These are phyloP conservation scores for Alloplasta piceator DNA, from an alignment of 2,888 invertebrate genomes.

Conservation along the genomic window DNA sequence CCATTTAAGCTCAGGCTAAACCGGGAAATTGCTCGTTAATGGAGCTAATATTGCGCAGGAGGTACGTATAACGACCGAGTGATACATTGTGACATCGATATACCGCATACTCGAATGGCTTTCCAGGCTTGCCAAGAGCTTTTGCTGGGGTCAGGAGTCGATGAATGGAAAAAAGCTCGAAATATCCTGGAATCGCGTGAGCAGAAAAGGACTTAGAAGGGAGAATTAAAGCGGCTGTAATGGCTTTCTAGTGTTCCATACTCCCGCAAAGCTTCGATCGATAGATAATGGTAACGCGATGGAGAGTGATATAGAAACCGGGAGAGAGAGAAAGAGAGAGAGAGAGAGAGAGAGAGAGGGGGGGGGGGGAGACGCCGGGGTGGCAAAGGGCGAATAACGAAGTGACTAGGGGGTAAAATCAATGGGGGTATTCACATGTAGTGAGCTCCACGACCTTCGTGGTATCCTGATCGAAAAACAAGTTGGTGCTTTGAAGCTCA, in stretches of 20 bases:
- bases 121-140: conserved; percentile 25
- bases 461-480: conserved; percentile 78
- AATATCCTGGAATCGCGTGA: not conserved
- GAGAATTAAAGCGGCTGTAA: not conserved
- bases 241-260: conserved; percentile 21
- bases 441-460: conserved; percentile 66
- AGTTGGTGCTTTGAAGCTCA: conserved; percentile 80
- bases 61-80: not conserved
- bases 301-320: not conserved
- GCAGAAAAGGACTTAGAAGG: not conserved
- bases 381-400: conserved; percentile 20
- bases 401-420: not conserved
- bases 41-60: conserved; percentile 19
- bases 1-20: conserved; percentile 66
- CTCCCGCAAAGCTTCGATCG: conserved; percentile 3
- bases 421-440: not conserved
- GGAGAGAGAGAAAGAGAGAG: conserved; percentile 18
- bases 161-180: conserved; percentile 44
- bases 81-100: conserved; percentile 6
- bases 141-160: conserved; percentile 45
- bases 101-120: not conserved
- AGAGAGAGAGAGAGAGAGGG: conserved; percentile 31
- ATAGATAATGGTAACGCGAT: conserved; percentile 35
- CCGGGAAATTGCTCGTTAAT: conserved; percentile 67
- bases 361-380: conserved; percentile 18